Base-by-base conservation (phyloP, 2,888 invertebrate species). In the Trissolcus brochymenae region DNA sequence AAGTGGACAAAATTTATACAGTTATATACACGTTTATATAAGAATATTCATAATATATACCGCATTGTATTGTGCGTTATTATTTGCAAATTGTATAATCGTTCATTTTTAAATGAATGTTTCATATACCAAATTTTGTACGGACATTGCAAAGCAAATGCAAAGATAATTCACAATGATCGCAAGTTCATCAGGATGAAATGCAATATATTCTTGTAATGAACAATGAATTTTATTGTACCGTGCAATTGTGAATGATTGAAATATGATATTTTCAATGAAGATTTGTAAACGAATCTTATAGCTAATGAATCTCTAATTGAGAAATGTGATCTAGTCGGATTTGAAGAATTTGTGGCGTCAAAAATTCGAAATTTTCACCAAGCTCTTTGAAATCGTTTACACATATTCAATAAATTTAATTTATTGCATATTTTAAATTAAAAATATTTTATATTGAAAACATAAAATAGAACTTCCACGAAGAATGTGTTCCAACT, bases 311-410 rank as follows among this genome's bases (percentile, higher is more conserved):
- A 64, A 71, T 54, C 61, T 72, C 55, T 60, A 57, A 60, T 11
- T 62, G 64, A 68, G 43, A 70, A 62, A 76, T 50, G 50, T 56
- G 56, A 65, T 78, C 77, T 78, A 78, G 77, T 78, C 77, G 73
- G 53, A 73, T 77, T 72, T 64, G 60, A 68, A 62, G 41, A 68
- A 73, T 65, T 51, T 59, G 55, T 35, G 35, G 59, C 51, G 65
- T 56, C 56, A 56, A 70, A 50, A 13, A 11, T 68, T 67, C 16
- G 54, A 49, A 71, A 16, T 57, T 19, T 17, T 17, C 21, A 29
- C 41, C 21, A 9, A 41, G 46, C 71, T 71, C 76, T 76, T 60
- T 61, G 57, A 66, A 66, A 71, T 71, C 66, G 62, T 66, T 9
- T 3, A 29, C 66, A 68, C 68, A 59, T 3, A 11, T n/a, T 25